Conservation (phyloP, 2,888 invertebrate species). For the Oconnorella tubifera region DNA sequence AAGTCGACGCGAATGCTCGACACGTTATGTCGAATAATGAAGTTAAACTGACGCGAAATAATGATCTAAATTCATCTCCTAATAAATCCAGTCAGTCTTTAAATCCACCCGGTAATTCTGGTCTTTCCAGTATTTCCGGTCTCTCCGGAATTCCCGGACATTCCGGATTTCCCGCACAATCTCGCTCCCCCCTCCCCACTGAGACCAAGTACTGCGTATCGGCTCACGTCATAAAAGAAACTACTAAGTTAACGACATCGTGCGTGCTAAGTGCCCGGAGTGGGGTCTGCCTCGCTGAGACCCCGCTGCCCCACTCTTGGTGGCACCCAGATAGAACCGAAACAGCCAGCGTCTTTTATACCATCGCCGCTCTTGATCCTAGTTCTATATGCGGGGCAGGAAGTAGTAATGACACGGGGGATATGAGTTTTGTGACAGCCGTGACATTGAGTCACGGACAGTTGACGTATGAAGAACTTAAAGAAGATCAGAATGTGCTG, state of each 20-base stretch:
- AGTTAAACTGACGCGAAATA: neutral
- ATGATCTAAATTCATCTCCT: too few relatives aligned
- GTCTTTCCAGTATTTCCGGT: too few relatives aligned
- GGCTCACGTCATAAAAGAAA: slow-evolving; percentile 7
- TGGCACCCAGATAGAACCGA: slow-evolving; percentile 14
- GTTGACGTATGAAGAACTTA: slow-evolving; percentile 70
- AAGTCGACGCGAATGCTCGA: slow-evolving; percentile 27
- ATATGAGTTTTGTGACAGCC: slow-evolving; percentile 21
- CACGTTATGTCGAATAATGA: neutral
- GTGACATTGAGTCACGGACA: slow-evolving; percentile 31
- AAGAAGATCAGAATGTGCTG: slow-evolving; percentile 77
- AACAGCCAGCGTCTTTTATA: slow-evolving; percentile 10
- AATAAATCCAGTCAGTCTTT: too few relatives aligned
- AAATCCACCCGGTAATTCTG: neutral
- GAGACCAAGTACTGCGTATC: slow-evolving; percentile 16
- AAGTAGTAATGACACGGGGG: slow-evolving; percentile 1
- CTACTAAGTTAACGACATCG: neutral
- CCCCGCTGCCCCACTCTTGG: slow-evolving; percentile 6
- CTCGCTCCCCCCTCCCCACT: neutral
- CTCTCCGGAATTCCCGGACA: neutral
- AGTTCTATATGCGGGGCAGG: neutral
- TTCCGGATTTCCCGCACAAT: neutral
- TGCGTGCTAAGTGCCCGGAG: slow-evolving; percentile 14
- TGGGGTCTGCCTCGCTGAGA: slow-evolving; percentile 16
- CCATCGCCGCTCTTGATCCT: slow-evolving; percentile 5